Conservation (phyloP, 1,140 invertebrate species). For the Drosophila santomea region DNA sequence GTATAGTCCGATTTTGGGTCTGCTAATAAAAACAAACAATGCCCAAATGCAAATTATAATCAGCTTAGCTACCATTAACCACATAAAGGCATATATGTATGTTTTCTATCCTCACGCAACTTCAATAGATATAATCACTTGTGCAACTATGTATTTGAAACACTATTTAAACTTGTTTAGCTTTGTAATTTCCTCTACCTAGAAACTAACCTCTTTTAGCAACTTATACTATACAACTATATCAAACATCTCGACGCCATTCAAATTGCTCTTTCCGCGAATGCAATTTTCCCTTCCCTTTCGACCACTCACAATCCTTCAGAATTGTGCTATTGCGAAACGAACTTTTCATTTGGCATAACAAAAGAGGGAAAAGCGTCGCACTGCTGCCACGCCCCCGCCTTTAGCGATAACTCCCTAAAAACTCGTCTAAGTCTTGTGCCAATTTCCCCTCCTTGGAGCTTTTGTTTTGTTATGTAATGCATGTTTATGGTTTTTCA, state of each 20-base stretch:
- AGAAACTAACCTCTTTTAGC: too few relatives aligned
- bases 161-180: too few relatives aligned
- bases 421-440: constrained; percentile 25
- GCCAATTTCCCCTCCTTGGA: constrained; percentile 33
- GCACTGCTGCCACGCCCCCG: not conserved
- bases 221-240: not conserved
- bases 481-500: constrained; percentile 79
- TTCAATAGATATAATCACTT: too few relatives aligned
- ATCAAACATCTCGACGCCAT: not conserved
- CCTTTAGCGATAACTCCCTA: not conserved
- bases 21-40: too few relatives aligned
- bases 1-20: not conserved
- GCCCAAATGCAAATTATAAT: too few relatives aligned
- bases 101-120: too few relatives aligned
- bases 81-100: too few relatives aligned
- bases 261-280: not conserved
- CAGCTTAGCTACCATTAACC: too few relatives aligned
- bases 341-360: constrained; percentile 57
- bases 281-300: constrained; percentile 1
- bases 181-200: too few relatives aligned
- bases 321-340: constrained; percentile 4
- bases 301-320: constrained; percentile 3
- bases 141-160: too few relatives aligned
- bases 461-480: constrained; percentile 78
- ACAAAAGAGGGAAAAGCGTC: constrained; percentile 40